These are phyloP conservation scores for Apotomis capreana DNA, from an alignment of 2,888 invertebrate species.

Conservation along the genomic window DNA sequence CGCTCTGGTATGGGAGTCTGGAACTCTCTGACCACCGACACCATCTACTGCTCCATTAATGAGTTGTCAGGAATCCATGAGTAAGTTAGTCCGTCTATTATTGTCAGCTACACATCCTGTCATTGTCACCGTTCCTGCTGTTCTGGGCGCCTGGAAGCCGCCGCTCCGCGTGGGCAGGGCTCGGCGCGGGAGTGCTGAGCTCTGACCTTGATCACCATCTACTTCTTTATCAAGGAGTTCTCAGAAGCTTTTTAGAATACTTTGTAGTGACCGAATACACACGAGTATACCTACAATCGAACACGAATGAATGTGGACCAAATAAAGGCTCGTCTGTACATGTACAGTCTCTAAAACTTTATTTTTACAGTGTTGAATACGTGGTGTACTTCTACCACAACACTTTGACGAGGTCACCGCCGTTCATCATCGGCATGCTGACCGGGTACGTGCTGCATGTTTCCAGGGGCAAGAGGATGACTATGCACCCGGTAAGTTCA, in stretches of 20 bases:
- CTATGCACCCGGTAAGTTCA: slow-evolving; percentile 11
- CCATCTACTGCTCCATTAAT: slow-evolving; percentile 18
- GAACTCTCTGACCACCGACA: slow-evolving; percentile 9
- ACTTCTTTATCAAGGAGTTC: slow-evolving; percentile 22
- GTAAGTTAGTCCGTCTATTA: neutral
- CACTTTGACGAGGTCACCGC: slow-evolving; percentile 25
- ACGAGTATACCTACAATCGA: too few species aligned
- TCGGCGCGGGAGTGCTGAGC: slow-evolving; percentile 42
- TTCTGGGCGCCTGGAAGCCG: slow-evolving; percentile 49
- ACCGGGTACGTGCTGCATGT: slow-evolving; percentile 37
- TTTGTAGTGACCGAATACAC: too few species aligned
- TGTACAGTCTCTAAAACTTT: too few species aligned
- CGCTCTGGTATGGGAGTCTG: slow-evolving; percentile 44
- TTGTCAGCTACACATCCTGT: slow-evolving; percentile 50
- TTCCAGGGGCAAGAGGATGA: slow-evolving; percentile 12
- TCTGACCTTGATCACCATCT: slow-evolving; percentile 8
- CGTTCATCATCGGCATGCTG: slow-evolving; percentile 39
- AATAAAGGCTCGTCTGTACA: too few species aligned
- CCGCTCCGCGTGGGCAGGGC: slow-evolving; percentile 44
- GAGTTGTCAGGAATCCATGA: slow-evolving; percentile 1
- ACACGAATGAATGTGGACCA: too few species aligned
- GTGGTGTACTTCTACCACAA: slow-evolving; percentile 21
- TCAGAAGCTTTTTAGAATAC: neutral
- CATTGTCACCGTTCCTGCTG: slow-evolving; percentile 47
- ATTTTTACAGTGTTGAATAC: slow-evolving; percentile 15